Conservation (phyloP, 2,888 invertebrate genomes). For the Toxonevra muliebris region DNA sequence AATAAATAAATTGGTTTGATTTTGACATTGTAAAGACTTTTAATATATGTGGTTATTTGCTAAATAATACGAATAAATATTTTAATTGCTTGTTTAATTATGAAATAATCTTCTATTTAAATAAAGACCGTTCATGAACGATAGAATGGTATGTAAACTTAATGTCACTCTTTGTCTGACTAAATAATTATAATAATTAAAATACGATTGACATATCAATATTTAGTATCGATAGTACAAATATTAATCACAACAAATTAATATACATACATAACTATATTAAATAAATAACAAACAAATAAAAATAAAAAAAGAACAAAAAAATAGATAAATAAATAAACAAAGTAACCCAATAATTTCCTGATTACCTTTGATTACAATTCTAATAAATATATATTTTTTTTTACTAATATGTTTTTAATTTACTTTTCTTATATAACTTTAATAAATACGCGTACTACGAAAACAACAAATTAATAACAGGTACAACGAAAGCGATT, state of each 20-base stretch:
- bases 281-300: neutral
- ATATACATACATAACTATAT: neutral
- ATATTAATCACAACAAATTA: neutral
- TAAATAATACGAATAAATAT: too few relatives aligned
- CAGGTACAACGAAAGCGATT: slow-evolving; percentile 49
- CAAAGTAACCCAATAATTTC: too few relatives aligned
- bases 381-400: too few relatives aligned
- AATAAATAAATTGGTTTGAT: too few relatives aligned
- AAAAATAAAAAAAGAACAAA: neutral
- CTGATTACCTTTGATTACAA: too few relatives aligned
- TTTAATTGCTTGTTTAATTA: too few relatives aligned
- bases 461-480: slow-evolving; percentile 42
- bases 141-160: too few relatives aligned
- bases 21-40: too few relatives aligned
- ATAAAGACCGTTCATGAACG: too few relatives aligned
- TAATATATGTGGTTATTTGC: too few relatives aligned
- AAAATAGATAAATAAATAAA: neutral
- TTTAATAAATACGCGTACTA: slow-evolving; percentile 29
- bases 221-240: neutral
- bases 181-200: neutral
- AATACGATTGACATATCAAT: neutral
- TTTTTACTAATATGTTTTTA: slow-evolving; percentile 28
- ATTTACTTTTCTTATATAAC: slow-evolving; percentile 55
- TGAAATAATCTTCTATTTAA: too few relatives aligned
- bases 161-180: too few relatives aligned